Base-by-base conservation (phyloP, 2,113 vertebrate genomes). In the Phaethornis superciliosus region DNA sequence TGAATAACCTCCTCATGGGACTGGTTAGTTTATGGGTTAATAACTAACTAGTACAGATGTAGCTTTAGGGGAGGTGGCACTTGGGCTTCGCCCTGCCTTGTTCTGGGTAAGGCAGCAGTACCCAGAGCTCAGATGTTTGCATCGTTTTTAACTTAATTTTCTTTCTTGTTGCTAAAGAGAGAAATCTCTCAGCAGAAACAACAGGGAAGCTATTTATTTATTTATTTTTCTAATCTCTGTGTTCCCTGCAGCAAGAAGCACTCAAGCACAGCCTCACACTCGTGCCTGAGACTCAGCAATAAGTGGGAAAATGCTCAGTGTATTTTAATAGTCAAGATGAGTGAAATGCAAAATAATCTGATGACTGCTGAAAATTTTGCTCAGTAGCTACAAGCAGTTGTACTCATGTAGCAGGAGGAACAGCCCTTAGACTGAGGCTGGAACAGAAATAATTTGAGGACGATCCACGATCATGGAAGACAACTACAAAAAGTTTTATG, bases 211-310 rank as follows among this genome's bases (percentile, higher is more conserved):
- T 32, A 23, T 40, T 67, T 74, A 12, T 23, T 23, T 49, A 12
- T 33, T 52, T n/a, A 40, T 33, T 52, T n/a, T 32, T 17, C 5
- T 5, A 26, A 70, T 54, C 59, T 51, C 1, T 27, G 11, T 35
- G 58, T 58, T 85, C 75, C 88, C 70, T 81, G 80, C 54, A 90
- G 88, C 87, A 87, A 62, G 51, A 78, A 55, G 59, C 62, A 51
- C 33, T 54, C 9, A 2, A 90, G 56, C 21, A 4, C 42, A 62
- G 69, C 35, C 90, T 67, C 71, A 69, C 24, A 26, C 68, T 1
- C 0, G 18, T 77, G 87, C 64, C 75, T 24, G n/a, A 81, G n/a
- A 72, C 15, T n/a, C 84, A 59, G 55, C 70, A 85, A 44, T 30
- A 85, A 77, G 54, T 68, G 54, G 77, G 44, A 85, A 64, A 33